phyloP scores from a whole-genome alignment of 2,797 vertebrate species.

The Helarctos malayanus region DNA sequence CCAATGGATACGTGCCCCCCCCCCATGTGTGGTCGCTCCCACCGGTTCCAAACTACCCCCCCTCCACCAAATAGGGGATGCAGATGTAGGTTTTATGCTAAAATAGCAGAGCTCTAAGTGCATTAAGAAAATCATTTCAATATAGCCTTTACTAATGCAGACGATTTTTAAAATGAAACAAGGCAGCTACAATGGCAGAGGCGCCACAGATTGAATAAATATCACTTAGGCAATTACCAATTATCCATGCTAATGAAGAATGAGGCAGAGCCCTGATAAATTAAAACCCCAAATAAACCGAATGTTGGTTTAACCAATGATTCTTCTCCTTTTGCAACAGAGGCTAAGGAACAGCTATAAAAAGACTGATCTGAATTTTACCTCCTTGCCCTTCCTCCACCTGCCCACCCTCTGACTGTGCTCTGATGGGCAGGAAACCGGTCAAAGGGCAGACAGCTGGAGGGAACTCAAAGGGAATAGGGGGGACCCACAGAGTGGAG shows the following conservation, averaged over 20 bases:
- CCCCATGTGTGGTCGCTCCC: background rate
- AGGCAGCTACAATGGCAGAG: slow-evolving; percentile 82
- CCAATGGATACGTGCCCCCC: background rate
- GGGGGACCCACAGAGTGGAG: slow-evolving; percentile 76
- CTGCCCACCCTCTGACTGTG: slow-evolving; percentile 76
- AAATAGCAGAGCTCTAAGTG: slow-evolving; percentile 69
- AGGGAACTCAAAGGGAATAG: slow-evolving; percentile 75
- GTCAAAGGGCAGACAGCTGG: slow-evolving; percentile 86
- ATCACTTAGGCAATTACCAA: slow-evolving; percentile 84
- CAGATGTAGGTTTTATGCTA: slow-evolving; percentile 66
- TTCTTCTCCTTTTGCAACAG: slow-evolving; percentile 57
- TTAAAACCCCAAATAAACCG: slow-evolving; percentile 80
- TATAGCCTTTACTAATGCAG: slow-evolving; percentile 74
- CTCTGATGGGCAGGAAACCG: slow-evolving; percentile 71
- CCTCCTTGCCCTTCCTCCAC: slow-evolving; percentile 74
- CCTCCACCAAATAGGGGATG: background rate
- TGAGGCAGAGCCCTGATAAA: slow-evolving; percentile 77
- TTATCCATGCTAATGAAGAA: slow-evolving; percentile 82
- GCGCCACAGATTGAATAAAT: slow-evolving; percentile 81
- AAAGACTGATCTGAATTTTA: slow-evolving; percentile 81
- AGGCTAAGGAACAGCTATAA: slow-evolving; percentile 65
- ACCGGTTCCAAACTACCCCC: background rate
- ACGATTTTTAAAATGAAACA: slow-evolving; percentile 76
- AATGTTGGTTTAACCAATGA: slow-evolving; percentile 75
- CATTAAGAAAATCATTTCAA: slow-evolving; percentile 81